Base-by-base conservation (phyloP, 2,797 vertebrate species). In the Allobates femoralis region DNA sequence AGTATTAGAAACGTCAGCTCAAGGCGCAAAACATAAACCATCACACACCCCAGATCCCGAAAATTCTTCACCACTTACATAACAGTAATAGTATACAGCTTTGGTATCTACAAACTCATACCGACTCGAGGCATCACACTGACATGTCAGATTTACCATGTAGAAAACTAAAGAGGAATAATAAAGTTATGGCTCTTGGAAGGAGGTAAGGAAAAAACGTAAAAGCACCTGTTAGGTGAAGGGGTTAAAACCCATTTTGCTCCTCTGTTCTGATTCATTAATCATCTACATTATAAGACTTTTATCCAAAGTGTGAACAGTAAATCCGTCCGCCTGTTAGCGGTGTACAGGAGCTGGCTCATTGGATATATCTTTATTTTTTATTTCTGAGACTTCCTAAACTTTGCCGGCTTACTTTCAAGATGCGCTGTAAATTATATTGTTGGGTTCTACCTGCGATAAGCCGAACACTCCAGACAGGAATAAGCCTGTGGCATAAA, bases 401-500 rank as follows among this genome's bases (percentile, higher is more conserved):
- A 15, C 41, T 69, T 60, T 34, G 46, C 67, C 50, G 0, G 0
- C 15, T 60, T 21, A 55, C 30, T 16, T 78, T 50, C 71, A 6
- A 3, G 56, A 0, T 23, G 53, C 32, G 71, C 50, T 16, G 85
- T 60, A 30, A 85, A 82, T 85, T 81, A 87, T 81, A 71, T 8
- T 23, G 78, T 37, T 58, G 26, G 32, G 56, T 55, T 18, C 26
- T 0, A 5, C n/a, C 37, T 55, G 37, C 7, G 84, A 88, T 86
- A 81, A 26, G 37, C 32, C 64, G 21, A 41, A 64, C 51, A 28
- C 1, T 12, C n/a, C 55, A 82, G 37, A n/a, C 55, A 78, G 60
- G 55, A 76, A 78, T 85, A 84, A 21, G 10, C 81, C 79, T 69
- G 58, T 55, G 81, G 79, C 69, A 78, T 75, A 88, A 62, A 46